Evolutionary conservation across 2,113 vertebrate genomes (phyloP).

Genomic region (Fregata magnificens): DNA sequence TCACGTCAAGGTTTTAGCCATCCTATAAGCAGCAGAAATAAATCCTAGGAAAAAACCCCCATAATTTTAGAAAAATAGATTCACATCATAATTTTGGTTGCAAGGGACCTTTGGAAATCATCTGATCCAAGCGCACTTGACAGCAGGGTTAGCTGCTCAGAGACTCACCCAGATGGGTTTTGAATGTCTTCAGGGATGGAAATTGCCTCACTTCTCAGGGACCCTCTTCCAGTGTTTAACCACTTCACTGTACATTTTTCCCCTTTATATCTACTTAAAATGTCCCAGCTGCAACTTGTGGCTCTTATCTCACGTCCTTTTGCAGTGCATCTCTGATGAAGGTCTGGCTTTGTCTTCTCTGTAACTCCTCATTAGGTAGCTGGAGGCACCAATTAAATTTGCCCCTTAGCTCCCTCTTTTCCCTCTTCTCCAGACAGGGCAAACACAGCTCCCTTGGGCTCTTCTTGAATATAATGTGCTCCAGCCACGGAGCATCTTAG

Average conservation of each 20-base stretch:
- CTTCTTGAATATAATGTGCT: background rate
- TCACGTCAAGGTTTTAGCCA: background rate
- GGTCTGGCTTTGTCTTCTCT: background rate
- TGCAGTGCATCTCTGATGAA: background rate
- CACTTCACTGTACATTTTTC: background rate
- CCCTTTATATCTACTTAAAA: background rate
- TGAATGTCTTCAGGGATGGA: background rate
- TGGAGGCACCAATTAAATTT: background rate
- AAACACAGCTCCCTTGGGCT: background rate
- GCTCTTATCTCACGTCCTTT: background rate
- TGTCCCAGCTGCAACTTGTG: rapidly evolving
- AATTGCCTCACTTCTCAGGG: background rate
- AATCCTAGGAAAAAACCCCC: background rate
- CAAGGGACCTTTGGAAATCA: background rate
- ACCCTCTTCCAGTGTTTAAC: background rate
- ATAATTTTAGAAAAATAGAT: background rate
- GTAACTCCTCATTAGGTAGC: background rate
- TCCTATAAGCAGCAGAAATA: background rate
- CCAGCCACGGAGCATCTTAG: background rate
- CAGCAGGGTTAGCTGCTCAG: background rate
- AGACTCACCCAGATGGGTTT: background rate
- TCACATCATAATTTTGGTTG: background rate
- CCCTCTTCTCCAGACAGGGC: background rate
- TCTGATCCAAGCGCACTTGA: background rate
- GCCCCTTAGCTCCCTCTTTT: background rate